phyloP scores from a whole-genome alignment of 2,888 invertebrate genomes.

The Drepanosiphum platanoidis region DNA sequence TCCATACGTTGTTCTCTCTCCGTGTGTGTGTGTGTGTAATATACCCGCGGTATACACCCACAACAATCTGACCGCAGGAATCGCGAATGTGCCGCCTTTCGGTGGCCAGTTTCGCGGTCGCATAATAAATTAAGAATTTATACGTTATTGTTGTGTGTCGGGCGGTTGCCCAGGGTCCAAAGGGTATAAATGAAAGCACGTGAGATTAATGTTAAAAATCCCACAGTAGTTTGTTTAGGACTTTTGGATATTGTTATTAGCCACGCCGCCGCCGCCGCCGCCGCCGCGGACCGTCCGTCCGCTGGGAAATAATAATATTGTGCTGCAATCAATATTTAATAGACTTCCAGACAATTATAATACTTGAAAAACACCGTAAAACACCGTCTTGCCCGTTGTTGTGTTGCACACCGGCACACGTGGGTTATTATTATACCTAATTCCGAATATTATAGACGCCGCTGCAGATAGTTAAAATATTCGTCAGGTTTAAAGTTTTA shows the following conservation, averaged over 20 bases:
- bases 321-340: slow-evolving; percentile 54
- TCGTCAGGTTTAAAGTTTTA: too few relatives aligned
- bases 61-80: slow-evolving; percentile 58
- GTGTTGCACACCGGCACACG: too few relatives aligned
- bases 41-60: slow-evolving; percentile 12
- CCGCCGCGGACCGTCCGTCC: slow-evolving; percentile 5
- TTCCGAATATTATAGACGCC: too few relatives aligned
- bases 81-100: slow-evolving; percentile 46
- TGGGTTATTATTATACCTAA: too few relatives aligned
- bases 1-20: slow-evolving; percentile 50
- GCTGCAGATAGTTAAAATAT: too few relatives aligned
- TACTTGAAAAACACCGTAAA: not conserved
- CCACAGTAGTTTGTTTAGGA: slow-evolving; percentile 54
- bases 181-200: slow-evolving; percentile 60
- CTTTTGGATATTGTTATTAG: slow-evolving; percentile 53
- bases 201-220: slow-evolving; percentile 62
- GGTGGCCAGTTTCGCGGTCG: slow-evolving; percentile 51
- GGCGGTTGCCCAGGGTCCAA: slow-evolving; percentile 43
- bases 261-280: not conserved
- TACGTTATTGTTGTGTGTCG: slow-evolving; percentile 53
- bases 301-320: slow-evolving; percentile 52
- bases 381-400: not conserved
- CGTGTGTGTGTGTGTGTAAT: too few relatives aligned
- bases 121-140: slow-evolving; percentile 61
- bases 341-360: slow-evolving; percentile 22